Percentiles rank a stretch among this genome's conserved stretches.
These are phyloP conservation scores for Graphium colonna DNA, from an alignment of 2,888 invertebrate species.

Conservation along the genomic window DNA sequence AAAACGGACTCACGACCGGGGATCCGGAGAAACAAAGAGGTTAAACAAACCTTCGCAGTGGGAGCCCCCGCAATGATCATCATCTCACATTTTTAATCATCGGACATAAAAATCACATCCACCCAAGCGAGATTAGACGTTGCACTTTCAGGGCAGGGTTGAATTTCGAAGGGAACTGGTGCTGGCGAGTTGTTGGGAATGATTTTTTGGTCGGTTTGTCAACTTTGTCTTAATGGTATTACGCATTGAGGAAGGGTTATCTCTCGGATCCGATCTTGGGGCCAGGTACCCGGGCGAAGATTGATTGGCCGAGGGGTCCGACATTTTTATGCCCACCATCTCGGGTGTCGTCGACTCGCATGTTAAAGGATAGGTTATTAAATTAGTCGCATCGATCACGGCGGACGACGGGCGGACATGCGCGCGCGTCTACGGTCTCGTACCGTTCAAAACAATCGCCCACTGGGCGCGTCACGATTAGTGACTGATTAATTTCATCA, in stretches of 20 bases:
- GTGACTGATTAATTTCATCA: neutral
- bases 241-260: slow-evolving; percentile 78
- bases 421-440: neutral
- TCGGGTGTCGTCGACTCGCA: slow-evolving; percentile 70
- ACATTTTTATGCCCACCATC: slow-evolving; percentile 72
- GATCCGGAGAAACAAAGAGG: slow-evolving; percentile 77
- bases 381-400: slow-evolving; percentile 66
- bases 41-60: slow-evolving; percentile 77
- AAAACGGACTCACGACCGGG: slow-evolving; percentile 77
- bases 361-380: slow-evolving; percentile 66
- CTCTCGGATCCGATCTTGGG: slow-evolving; percentile 66
- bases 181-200: slow-evolving; percentile 73
- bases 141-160: too few species aligned
- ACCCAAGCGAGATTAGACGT: slow-evolving; percentile 49
- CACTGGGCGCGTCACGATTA: neutral
- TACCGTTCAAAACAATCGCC: neutral
- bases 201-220: slow-evolving; percentile 77
- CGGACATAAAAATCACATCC: slow-evolving; percentile 48
- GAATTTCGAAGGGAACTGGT: too few species aligned
- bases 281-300: slow-evolving; percentile 69
- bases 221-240: slow-evolving; percentile 80
- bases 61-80: slow-evolving; percentile 77
- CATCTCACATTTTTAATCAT: slow-evolving; percentile 79
- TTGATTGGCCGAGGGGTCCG: slow-evolving; percentile 69
- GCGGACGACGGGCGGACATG: slow-evolving; percentile 56